These are phyloP conservation scores for Stomatorhinus ivindoensis DNA, from an alignment of 2,113 vertebrate genomes.

Conservation along the genomic window DNA sequence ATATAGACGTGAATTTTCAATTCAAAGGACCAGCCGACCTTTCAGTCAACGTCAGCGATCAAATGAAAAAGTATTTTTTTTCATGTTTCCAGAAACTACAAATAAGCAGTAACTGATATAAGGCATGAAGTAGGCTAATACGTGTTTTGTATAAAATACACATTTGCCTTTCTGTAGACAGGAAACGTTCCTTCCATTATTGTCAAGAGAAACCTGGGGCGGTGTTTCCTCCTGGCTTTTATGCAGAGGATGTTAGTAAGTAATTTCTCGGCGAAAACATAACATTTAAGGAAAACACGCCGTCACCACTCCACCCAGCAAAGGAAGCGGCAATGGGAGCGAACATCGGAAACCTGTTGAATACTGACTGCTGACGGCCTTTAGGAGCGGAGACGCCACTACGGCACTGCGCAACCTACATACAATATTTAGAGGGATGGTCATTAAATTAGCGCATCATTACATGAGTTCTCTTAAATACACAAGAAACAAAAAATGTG, in stretches of 20 bases:
- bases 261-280: background rate
- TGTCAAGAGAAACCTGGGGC: background rate
- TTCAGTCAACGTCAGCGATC: background rate
- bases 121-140: background rate
- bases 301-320: slow-evolving; percentile 20
- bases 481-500: background rate
- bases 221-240: background rate
- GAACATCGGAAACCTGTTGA: slow-evolving; percentile 29
- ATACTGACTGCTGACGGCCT: background rate
- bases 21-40: background rate
- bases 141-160: background rate
- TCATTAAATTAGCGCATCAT: background rate
- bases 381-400: background rate
- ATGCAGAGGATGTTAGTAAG: background rate
- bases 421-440: background rate
- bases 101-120: background rate
- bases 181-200: background rate
- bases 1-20: background rate
- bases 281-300: slow-evolving; percentile 4
- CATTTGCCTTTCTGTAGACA: background rate
- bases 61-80: background rate
- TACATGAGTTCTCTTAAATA: background rate
- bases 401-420: background rate
- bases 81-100: background rate
- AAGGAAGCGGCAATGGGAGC: slow-evolving; percentile 7